Base-by-base conservation (phyloP, 2,113 vertebrate species). In the Pterocles burchelli region DNA sequence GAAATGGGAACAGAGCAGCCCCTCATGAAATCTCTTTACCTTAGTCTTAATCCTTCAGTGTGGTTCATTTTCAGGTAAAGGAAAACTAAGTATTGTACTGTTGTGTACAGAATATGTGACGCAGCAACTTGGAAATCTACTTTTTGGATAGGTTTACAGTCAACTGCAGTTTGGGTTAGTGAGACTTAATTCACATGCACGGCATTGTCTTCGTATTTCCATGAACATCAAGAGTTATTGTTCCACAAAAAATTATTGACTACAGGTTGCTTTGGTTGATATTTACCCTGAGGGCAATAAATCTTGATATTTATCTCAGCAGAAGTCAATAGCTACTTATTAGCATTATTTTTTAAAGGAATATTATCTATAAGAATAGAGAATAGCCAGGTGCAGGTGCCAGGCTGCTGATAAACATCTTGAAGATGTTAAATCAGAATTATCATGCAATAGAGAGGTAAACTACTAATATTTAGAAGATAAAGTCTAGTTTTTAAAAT, bases 261-360 rank as follows among this genome's bases (percentile, higher is more conserved):
- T 79, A 51, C 51, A 75, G 16, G 41, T 81, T 77, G 25, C 65
- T 78, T 75, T 83, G 48, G 52, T 80, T 83, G 71, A 79, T 93
- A 52, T 72, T 89, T 95, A 61, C 41, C 55, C 74, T 10, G 31
- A 48, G 59, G 75, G 93, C 77, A 95, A 72, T 88, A 92, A 85
- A 90, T 88, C 63, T 91, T 88, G 84, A 89, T 95, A 96, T 15
- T 78, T 5, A 62, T 75, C 89, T 86, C 65, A 72, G 63, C 55
- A 89, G 78, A 90, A 88, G 72, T 89, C 63, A 86, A 18, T 92
- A 88, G 57, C 19, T 92, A 62, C 57, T 78, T 76, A 83, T 13
- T 80, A 93, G 79, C 45, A 71, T 79, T 80, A 36, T 82, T 87
- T 92, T 88, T 78, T 20, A 65, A 81, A 51, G 21, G 17, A 76